Conservation (phyloP, 2,888 invertebrate genomes). For the Lepidonotus clava region DNA sequence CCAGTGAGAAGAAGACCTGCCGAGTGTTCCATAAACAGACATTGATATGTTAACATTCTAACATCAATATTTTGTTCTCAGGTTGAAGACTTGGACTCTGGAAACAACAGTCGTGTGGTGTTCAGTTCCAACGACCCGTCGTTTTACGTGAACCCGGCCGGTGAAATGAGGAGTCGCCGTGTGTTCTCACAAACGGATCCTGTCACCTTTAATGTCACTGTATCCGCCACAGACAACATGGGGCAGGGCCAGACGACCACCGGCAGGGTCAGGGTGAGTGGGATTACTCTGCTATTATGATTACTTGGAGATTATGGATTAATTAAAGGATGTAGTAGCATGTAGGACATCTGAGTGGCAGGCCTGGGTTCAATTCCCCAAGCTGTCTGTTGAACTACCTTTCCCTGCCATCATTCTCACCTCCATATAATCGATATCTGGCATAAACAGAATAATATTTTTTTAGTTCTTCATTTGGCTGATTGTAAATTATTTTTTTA, state of each 20-base stretch:
- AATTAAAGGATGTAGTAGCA: too few relatives aligned
- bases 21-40: neutral
- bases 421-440: too few relatives aligned
- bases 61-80: neutral
- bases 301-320: too few relatives aligned
- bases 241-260: neutral
- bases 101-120: neutral
- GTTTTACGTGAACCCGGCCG: constrained; percentile 41
- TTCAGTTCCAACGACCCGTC: neutral
- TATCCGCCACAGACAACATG: constrained; percentile 45
- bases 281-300: too few relatives aligned
- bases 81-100: constrained; percentile 17
- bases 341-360: too few relatives aligned
- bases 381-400: too few relatives aligned
- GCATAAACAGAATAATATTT: too few relatives aligned
- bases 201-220: constrained; percentile 15
- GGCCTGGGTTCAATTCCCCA: too few relatives aligned
- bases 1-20: neutral
- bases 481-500: too few relatives aligned
- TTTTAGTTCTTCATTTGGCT: too few relatives aligned
- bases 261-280: constrained; percentile 30
- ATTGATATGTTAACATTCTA: too few relatives aligned
- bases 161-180: neutral
- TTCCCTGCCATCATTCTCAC: too few relatives aligned
- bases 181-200: neutral